Evolutionary conservation across 2,113 vertebrate genomes (phyloP), one percentile per base, ranked within the genome.

Genomic region (Aldabrachelys gigantea): DNA sequence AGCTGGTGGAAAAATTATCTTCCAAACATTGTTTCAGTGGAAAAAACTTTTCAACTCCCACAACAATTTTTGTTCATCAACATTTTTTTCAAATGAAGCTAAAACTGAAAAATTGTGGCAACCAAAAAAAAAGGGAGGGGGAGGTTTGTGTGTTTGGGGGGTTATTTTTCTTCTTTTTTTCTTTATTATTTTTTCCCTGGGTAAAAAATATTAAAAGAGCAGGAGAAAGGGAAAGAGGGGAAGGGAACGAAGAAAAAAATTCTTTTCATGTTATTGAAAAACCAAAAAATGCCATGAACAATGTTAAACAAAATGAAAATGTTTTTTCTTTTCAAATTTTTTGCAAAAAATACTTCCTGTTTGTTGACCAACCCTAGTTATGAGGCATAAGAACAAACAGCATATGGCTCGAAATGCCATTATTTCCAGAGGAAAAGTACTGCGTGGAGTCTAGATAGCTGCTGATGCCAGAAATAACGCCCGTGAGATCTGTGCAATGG

Each of bases 241-340:
- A 16, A 21, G 17, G 13, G 2, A 1, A 31, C 4, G 3, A 5
- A 29, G 8, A 8, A 38, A 27, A 24, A 8, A 1, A 10, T 6
- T 76, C 5, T 5, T 72, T 38, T 72, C 3, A 72, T 13, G 25
- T 69, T n/a, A n/a, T n/a, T 69, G 62, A n/a, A 76, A 25, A 76
- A 76, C 5, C 3, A 17, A 41, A 41, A 72, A 75, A 41, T 5
- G 19, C 38, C n/a, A 13, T 24, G 22, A 75, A 41, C n/a, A 75
- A 75, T 44, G 38, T 24, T 24, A 22, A 75, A 75, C 10, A 21
- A 41, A 75, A 75, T 75, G 38, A 38, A 41, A 75, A 75, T 41
- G 72, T 7, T 44, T 44, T 75, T 38, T 22, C 38, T 75, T 41
- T 38, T 12, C 38, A 12, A 22, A 5, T 41, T 12, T 75, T 75